Base-by-base conservation (phyloP, 2,113 vertebrate species). In the Gambusia holbrooki region DNA sequence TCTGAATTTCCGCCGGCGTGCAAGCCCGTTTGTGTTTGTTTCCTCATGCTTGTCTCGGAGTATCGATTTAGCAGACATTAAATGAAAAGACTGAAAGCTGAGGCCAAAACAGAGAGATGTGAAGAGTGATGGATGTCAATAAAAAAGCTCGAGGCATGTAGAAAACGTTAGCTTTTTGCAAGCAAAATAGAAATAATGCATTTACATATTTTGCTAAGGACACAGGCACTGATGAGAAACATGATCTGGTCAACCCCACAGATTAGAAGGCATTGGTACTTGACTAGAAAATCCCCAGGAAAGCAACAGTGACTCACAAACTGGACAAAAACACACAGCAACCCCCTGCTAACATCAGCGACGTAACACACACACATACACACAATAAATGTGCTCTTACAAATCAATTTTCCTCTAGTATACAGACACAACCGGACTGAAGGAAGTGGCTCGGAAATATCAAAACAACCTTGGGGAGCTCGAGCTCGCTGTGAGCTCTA, bases 51-150 rank as follows among this genome's bases (percentile, higher is more conserved):
- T 88, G 85, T 87, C 82, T 87, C 81, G 74, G 73, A 83, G 75
- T 79, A 90, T 89, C 80, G 88, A 90, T 89, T 75, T 40, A 81
- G 74, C 71, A 79, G 73, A 74, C 81, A 87, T 88, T 84, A 90
- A 90, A 89, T 73, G 82, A 90, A 75, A 86, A 54, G 80, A 90
- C 69, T 81, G 37, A 76, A 82, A 84, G 77, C 84, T 66, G 75
- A 84, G 60, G 77, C 69, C 11, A 68, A 88, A 72, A 83, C 74
- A 33, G 74, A 81, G 73, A 74, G 74, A 80, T 51, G 68, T 69
- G 79, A 78, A 73, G 79, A 86, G 72, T 76, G 84, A 91, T 86
- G 75, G 90, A 86, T 73, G 79, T 79, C 78, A 87, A 87, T 82
- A 78, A 87, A 87, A 77, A 75, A 69, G 73, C 79, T 76, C 69